Conservation (phyloP, 2,797 vertebrate genomes). For the Taenioides sp. region DNA sequence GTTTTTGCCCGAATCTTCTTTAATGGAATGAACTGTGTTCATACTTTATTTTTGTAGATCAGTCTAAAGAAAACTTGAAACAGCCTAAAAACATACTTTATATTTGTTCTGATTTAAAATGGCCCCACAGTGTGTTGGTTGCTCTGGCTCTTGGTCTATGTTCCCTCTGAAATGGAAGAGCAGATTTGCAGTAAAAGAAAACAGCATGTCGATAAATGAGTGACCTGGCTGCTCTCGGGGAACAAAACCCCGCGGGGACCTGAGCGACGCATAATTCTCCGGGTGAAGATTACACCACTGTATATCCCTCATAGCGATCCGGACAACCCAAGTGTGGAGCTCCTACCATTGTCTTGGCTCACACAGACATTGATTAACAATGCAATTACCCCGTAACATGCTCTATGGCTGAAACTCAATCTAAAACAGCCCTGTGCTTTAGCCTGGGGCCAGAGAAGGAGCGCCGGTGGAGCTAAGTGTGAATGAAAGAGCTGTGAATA, state of each 20-base stretch:
- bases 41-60: neutral
- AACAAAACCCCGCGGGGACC: constrained; percentile 57
- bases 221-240: constrained; percentile 49
- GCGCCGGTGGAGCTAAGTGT: constrained; percentile 28
- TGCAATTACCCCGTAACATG: constrained; percentile 80
- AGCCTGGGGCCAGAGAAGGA: constrained; percentile 51
- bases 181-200: constrained; percentile 43
- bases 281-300: constrained; percentile 73
- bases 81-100: constrained; percentile 32
- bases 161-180: constrained; percentile 26
- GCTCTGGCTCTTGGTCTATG: neutral
- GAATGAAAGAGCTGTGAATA: constrained; percentile 28
- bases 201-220: constrained; percentile 56
- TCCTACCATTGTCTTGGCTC: constrained; percentile 70
- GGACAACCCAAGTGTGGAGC: constrained; percentile 65
- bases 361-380: constrained; percentile 83
- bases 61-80: constrained; percentile 27
- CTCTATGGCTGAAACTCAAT: constrained; percentile 76
- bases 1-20: neutral
- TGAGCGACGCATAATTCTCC: constrained; percentile 63
- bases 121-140: neutral
- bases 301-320: constrained; percentile 70
- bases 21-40: neutral
- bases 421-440: constrained; percentile 52
- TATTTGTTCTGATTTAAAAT: constrained; percentile 19